These are phyloP conservation scores for Dione juno DNA, from an alignment of 2,888 invertebrate species.

Conservation along the genomic window DNA sequence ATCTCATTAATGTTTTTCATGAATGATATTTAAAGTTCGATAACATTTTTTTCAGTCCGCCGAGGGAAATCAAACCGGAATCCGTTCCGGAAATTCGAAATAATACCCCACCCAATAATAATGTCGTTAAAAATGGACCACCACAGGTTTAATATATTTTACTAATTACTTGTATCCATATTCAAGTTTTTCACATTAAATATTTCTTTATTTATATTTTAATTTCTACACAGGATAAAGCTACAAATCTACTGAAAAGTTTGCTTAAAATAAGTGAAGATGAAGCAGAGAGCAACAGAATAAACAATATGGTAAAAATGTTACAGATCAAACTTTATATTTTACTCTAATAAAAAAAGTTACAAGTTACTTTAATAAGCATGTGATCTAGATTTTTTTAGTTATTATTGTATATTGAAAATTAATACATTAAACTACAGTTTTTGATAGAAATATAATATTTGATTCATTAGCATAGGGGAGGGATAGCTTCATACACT, in stretches of 20 bases:
- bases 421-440: too few relatives aligned
- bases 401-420: too few relatives aligned
- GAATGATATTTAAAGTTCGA: background rate
- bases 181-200: background rate
- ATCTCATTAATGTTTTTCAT: too few relatives aligned
- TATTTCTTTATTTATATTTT: background rate
- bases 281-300: slow-evolving; percentile 57
- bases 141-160: slow-evolving; percentile 47
- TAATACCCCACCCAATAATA: slow-evolving; percentile 39
- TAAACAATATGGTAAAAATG: slow-evolving; percentile 61
- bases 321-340: too few relatives aligned
- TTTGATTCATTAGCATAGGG: too few relatives aligned
- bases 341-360: too few relatives aligned
- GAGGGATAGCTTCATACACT: too few relatives aligned
- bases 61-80: slow-evolving; percentile 60
- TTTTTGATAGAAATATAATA: too few relatives aligned
- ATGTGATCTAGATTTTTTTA: too few relatives aligned
- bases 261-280: slow-evolving; percentile 72
- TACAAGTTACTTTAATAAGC: too few relatives aligned
- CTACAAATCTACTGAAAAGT: slow-evolving; percentile 70
- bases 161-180: background rate
- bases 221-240: slow-evolving; percentile 61
- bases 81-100: slow-evolving; percentile 50
- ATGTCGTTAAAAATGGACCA: slow-evolving; percentile 42
- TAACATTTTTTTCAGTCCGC: slow-evolving; percentile 56